Percentiles rank a stretch among this genome's conserved stretches.
These are phyloP conservation scores for Rhyzopertha dominica DNA, from an alignment of 1,140 invertebrate species.

Conservation along the genomic window DNA sequence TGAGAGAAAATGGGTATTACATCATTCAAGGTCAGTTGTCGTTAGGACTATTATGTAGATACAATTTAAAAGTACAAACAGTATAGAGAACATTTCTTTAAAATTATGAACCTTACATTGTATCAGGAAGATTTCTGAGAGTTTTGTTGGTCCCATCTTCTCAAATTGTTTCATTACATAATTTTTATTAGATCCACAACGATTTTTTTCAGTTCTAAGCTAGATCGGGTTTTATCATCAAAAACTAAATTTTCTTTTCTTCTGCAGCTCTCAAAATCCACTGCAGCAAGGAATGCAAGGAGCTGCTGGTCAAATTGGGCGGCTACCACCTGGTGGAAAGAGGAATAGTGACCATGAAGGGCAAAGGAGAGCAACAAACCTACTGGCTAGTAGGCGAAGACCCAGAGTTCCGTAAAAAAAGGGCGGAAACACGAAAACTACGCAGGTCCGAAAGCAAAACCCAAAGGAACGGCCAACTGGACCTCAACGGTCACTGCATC, in stretches of 20 bases:
- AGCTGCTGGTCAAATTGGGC: slow-evolving; percentile 67
- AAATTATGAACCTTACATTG: no score
- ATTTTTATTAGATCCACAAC: background rate
- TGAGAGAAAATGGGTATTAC: no score
- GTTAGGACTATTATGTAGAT: no score
- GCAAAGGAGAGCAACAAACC: slow-evolving; percentile 77
- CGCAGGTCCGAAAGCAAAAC: slow-evolving; percentile 38
- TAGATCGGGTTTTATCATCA: background rate
- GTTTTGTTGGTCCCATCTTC: no score
- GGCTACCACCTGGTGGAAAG: slow-evolving; percentile 75
- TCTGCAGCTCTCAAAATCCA: slow-evolving; percentile 75
- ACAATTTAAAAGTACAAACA: no score
- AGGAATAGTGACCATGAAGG: slow-evolving; percentile 79
- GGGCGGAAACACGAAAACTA: slow-evolving; percentile 51
- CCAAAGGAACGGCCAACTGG: slow-evolving; percentile 22
- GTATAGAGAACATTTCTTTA: no score
- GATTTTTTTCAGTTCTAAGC: background rate
- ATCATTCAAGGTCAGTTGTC: no score
- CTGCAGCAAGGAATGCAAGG: slow-evolving; percentile 70
- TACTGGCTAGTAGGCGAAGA: slow-evolving; percentile 84
- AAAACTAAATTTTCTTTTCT: background rate
- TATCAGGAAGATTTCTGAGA: no score
- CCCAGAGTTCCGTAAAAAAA: slow-evolving; percentile 47
- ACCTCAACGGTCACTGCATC: slow-evolving; percentile 33
- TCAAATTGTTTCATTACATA: no score